Evolutionary conservation across 1,140 invertebrate species (phyloP), one percentile per base, ranked within the genome.

Genomic region (Zaprionus lachaisei): DNA sequence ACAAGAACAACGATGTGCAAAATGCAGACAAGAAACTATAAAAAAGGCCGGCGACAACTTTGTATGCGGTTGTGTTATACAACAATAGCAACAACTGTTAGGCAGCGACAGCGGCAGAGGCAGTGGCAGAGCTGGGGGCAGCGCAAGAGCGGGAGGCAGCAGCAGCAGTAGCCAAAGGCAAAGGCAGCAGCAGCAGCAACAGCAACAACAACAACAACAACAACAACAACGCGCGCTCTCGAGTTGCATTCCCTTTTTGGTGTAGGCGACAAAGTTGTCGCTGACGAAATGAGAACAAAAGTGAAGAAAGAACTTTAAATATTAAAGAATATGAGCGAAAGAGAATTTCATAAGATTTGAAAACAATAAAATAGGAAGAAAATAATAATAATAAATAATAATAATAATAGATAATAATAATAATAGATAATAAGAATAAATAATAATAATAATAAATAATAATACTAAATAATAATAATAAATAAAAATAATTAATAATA

Each of bases 1-100:
- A 62, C 54, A 65, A 55, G 28, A 63, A 65, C 63, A 75, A 77
- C 78, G 75, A 74, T 83, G 83, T 79, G 72, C 80, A 83, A 83
- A 87, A 87, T 86, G 83, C 83, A 87, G 87, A 86, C 80, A 86
- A 77, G 69, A 72, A 56, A 57, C 17, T 24, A 14, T 62, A 20
- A 67, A 64, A 74, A 70, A 74, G 58, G 65, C 71, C 72, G 60
- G 60, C 72, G 66, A 72, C 82, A 72, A 84, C 61, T 78, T 85
- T 81, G 82, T 81, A 54, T 69, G 47, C 44, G 65, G 65, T 64
- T n/a, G 26, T 64, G 81, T 83, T 85, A 82, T 82, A 85, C 79
- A 85, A 85, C 67, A 74, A 70, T 11, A 69, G 31, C 38, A 65
- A 84, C 69, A 86, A 84, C 79, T 38, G 24, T 63, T 49, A 64